Base-by-base conservation (phyloP, 2,797 vertebrate species). In the Channallabes apus region DNA sequence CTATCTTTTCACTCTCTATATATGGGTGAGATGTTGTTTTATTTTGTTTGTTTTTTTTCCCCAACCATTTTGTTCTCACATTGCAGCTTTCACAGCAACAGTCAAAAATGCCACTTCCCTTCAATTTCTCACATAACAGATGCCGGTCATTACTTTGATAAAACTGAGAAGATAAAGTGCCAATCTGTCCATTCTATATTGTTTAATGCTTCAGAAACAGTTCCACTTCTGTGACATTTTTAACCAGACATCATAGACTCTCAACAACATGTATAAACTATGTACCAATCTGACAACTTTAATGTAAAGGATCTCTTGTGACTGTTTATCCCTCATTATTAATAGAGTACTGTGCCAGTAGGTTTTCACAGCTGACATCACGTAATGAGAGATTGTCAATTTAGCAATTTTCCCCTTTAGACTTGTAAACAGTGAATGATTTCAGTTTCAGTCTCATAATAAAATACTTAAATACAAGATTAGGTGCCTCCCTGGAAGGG, bases 1-100 rank as follows among this genome's bases (percentile, higher is more conserved):
- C 64, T 46, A 38, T 65, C 56, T 67, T 85, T n/a, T 67, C 84
- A 67, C 24, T 18, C 62, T 62, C 76, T 79, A 58, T 84, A 69
- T 76, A 41, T 3, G 56, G 62, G 38, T 41, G 14, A 76, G 32
- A 67, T 41, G 56, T 18, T 51, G 11, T 51, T 51, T 12, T 51
- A 12, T 51, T 51, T 3, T 12, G 46, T 51, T 51, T 51, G 9
- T 12, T 51, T n/a, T 64, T 59, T 59, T 59, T 24, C 7, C 27
- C 15, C 27, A 38, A n/a, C 29, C 6, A 32, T 81, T 80, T 68
- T 78, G 24, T 58, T 64, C 61, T 67, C 61, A 76, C 46, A 35
- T 82, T 41, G 46, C 79, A 81, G 59, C 29, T 85, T 73, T 80
- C 59, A 35, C 24, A 35, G 69, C 46, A 38, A 56, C 27, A 35